Evolutionary conservation across 2,888 invertebrate species (phyloP), one percentile per base, ranked within the genome.

Genomic region (Acrobasis suavella): DNA sequence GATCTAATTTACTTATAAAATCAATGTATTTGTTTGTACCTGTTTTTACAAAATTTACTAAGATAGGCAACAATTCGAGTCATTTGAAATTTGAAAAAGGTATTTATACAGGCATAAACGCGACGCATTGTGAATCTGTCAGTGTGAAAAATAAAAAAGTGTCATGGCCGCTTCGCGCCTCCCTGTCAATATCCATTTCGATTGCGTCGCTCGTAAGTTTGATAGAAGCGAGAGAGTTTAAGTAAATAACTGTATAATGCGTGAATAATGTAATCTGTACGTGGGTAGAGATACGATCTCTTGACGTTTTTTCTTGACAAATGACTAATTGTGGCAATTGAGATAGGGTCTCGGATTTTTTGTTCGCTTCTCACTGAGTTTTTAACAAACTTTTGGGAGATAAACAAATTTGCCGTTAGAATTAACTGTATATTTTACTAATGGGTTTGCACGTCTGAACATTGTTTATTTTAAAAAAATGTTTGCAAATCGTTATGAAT

Each of bases 101-200:
- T 62, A 39, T 71, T 67, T 69, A 67, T 69, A 74, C 71, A 73
- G 78, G 77, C 81, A 74, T 78, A 80, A 80, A 76, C 74, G 75
- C 76, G 66, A 73, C 64, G 67, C 72, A 72, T 72, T 69, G 69
- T 50, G 50, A 50, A 37, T 59, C 70, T 73, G 74, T 80, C 81
- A 81, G 75, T 77, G 79, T 68, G 72, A 73, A 84, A 81, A 82
- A 81, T 74, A 81, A 83, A 83, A 81, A 83, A 80, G 75, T 76
- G 78, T 78, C 77, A 79, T 74, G 80, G 79, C 80, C 74, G 77
- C 74, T 83, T 83, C 80, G 80, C 81, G 80, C 82, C 72, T 79
- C 78, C 76, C 79, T 81, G 86, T 86, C 83, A 82, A 82, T 85
- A 83, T 79, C 76, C 77, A 81, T 83, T 81, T 74, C 66, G 68